These are phyloP conservation scores for Syngnathus acus DNA, from an alignment of 2,797 vertebrate genomes.

Conservation along the genomic window DNA sequence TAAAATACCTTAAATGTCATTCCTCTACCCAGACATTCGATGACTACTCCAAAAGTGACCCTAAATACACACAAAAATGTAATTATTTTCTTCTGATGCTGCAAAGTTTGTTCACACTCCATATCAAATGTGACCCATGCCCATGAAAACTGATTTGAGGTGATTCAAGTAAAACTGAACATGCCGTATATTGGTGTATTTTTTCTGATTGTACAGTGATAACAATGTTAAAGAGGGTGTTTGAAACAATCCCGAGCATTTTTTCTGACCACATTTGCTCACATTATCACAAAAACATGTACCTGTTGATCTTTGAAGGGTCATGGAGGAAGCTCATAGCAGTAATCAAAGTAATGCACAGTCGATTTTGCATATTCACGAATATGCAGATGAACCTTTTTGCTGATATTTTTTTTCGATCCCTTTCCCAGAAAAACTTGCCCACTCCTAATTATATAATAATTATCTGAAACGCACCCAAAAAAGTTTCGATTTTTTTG, in stretches of 20 bases:
- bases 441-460: too few relatives aligned
- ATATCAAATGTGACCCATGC: not conserved
- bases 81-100: not conserved
- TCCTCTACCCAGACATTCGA: not conserved
- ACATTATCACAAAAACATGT: not conserved
- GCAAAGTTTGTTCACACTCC: not conserved
- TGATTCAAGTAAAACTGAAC: not conserved
- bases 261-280: not conserved
- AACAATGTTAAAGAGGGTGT: not conserved
- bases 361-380: not conserved
- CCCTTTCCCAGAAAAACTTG: not conserved
- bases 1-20: slow-evolving; percentile 18
- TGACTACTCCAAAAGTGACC: not conserved
- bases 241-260: not conserved
- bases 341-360: not conserved
- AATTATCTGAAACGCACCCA: too few relatives aligned
- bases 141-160: not conserved
- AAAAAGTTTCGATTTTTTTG: not conserved
- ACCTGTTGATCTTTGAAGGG: not conserved
- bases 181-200: not conserved
- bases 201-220: not conserved
- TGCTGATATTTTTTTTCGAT: not conserved
- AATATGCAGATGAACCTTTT: not conserved
- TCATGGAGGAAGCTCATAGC: not conserved
- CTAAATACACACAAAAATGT: not conserved